Conservation (phyloP, 2,888 invertebrate genomes). For the Apodemia mormo region DNA sequence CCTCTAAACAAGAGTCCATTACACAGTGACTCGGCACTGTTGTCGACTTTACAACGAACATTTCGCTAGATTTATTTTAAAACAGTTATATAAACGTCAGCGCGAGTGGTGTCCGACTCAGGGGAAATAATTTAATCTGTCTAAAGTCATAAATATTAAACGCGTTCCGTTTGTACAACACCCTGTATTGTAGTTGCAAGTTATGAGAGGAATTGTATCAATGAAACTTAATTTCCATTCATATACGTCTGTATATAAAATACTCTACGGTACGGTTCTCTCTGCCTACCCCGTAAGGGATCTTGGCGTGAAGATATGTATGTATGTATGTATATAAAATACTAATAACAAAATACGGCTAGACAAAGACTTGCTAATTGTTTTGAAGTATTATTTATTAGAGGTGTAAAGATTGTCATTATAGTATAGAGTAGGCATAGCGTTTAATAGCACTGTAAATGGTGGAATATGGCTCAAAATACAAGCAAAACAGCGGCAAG, state of each 20-base stretch:
- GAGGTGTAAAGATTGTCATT: too few relatives aligned
- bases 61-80: constrained; percentile 51
- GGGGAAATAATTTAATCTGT: constrained; percentile 60
- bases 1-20: constrained; percentile 32
- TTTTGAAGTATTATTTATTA: too few relatives aligned
- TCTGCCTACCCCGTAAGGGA: too few relatives aligned
- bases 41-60: constrained; percentile 26
- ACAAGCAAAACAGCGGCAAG: too few relatives aligned
- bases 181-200: constrained; percentile 37
- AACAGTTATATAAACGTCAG: constrained; percentile 58
- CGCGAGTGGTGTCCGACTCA: constrained; percentile 38
- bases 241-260: not conserved
- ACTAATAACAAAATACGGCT: too few relatives aligned
- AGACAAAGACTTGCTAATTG: too few relatives aligned
- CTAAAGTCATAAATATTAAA: constrained; percentile 57
- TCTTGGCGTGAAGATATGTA: too few relatives aligned
- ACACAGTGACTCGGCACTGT: constrained; percentile 29
- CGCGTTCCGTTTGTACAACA: constrained; percentile 52
- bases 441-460: too few relatives aligned
- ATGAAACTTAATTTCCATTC: not conserved
- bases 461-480: too few relatives aligned
- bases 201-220: constrained; percentile 32
- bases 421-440: too few relatives aligned
- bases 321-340: too few relatives aligned
- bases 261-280: not conserved